Evolutionary conservation across 2,113 vertebrate genomes (phyloP), one percentile per base, ranked within the genome.

Genomic region (Antigone vipio): DNA sequence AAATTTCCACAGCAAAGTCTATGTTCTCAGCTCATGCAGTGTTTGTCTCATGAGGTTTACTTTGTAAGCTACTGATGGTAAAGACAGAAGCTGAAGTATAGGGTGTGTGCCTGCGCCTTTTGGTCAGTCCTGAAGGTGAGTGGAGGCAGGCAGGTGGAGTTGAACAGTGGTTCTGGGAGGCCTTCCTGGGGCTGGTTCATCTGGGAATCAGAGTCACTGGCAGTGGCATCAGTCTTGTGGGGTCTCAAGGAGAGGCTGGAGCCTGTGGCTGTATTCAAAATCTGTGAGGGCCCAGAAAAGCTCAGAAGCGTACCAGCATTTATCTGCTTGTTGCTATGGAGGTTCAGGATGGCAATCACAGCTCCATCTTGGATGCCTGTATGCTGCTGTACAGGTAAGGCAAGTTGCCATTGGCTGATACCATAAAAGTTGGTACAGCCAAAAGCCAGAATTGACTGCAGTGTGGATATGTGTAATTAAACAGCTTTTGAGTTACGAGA

Each of bases 251-350:
- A 64, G 49, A n/a, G 47, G 2, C 42, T 62, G 67, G 29, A 56
- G 59, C 35, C 35, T 45, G 58, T 44, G 21, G 8, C 24, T 72
- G 3, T 53, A 32, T 44, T 76, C 7, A 66, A 18, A 71, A 29
- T 44, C 29, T 50, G 15, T 56, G 34, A 45, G 15, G 15, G 27
- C 67, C 45, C 52, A 26, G 38, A 66, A 76, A 27, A 45, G 20
- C 69, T 72, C 45, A 55, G 80, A 50, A 72, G 40, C 2, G 1
- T 60, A 32, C 17, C 12, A 34, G 11, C 0, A 0, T 49, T 47
- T 56, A 79, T 47, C 22, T 67, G 0, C 29, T 66, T 82, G 14
- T 72, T 0, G 2, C 15, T 38, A 12, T 35, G 27, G n/a, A 82
- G 34, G 52, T 82, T 81, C 40, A 66, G n/a, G 42, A 38, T 76